Evolutionary conservation across 2,888 invertebrate species (phyloP), one percentile per base, ranked within the genome.

Genomic region (Malthinus flaveolus): DNA sequence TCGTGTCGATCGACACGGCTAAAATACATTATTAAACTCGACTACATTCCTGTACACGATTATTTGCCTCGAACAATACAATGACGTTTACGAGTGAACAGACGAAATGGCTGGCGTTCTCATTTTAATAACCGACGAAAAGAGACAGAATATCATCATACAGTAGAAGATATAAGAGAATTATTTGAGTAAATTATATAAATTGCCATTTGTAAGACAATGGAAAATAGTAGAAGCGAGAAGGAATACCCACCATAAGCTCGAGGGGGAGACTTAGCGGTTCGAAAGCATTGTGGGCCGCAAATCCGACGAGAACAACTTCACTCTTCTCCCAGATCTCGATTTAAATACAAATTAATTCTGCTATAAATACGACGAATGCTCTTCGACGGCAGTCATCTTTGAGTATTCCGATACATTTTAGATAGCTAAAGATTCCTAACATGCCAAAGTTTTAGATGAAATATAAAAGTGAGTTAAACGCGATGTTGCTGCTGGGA

Each of bases 291-390:
- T 59, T 59, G 59, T 59, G 59, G 39, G 15, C 59, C 54, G 42
- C 59, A 55, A 59, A 55, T 59, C 59, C 59, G 54, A 46, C 48
- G 46, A 59, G 48, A 44, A 52, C 42, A 57, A 58, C 58, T 52
- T 33, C 49, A 36, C 58, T 46, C 56, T 35, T 39, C 45, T 33
- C 49, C 49, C 39, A 45, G 49, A 49, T 50, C 54, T 55, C 39
- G 59, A 59, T 59, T 55, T 59, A 54, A 55, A 59, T 59, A 54
- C 54, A 50, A 58, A 59, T 55, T 59, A 59, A 54, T 59, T 59
- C 56, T 23, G 46, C 44, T 53, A 52, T 57, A 57, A 57, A 50
- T 56, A 56, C 52, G 44, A 45, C 12, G 53, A 58, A 58, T 58
- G 42, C 36, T 50, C 50, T 12, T 31, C 32, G 23, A 23, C 23